Conservation (phyloP, 2,797 vertebrate genomes). For the Pterois miles region DNA sequence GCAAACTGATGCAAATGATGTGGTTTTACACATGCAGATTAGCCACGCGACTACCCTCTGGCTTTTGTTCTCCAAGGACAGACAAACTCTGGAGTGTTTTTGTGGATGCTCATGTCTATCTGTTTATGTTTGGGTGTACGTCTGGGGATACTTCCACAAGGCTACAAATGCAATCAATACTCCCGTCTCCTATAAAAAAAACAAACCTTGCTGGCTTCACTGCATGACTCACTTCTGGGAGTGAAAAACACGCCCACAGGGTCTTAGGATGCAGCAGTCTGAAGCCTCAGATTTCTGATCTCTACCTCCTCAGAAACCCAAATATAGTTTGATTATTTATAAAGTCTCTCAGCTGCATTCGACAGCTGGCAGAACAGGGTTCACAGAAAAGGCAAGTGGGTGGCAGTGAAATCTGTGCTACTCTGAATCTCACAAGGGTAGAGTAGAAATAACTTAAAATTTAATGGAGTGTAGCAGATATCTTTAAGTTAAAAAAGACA, state of each 20-base stretch:
- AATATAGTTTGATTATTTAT: constrained; percentile 51
- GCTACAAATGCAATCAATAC: constrained; percentile 40
- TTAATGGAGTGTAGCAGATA: not conserved
- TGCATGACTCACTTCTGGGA: constrained; percentile 29
- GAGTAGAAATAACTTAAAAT: not conserved
- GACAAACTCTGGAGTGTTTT: not conserved
- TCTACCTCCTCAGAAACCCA: constrained; percentile 20
- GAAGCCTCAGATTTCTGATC: constrained; percentile 32
- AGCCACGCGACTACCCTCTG: constrained; percentile 60
- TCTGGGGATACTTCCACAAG: constrained; percentile 22
- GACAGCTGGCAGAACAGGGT: constrained; percentile 7
- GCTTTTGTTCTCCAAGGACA: constrained; percentile 37
- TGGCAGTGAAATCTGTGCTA: constrained; percentile 5
- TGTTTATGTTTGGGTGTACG: constrained; percentile 7
- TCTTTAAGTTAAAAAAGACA: not conserved
- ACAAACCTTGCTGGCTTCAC: not conserved
- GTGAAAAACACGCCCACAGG: constrained; percentile 24
- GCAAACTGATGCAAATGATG: constrained; percentile 68
- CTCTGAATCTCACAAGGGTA: not conserved
- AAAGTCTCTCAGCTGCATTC: constrained; percentile 36
- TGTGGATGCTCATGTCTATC: not conserved
- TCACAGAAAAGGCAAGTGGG: constrained; percentile 21
- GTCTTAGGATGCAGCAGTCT: constrained; percentile 16
- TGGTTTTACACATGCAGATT: constrained; percentile 65
- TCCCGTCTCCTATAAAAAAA: not conserved